A percentile compares a stretch with the other conserved stretches of the same genome.
Evolutionary conservation across 2,888 invertebrate species (phyloP).

Genomic region (Archips xylosteana): DNA sequence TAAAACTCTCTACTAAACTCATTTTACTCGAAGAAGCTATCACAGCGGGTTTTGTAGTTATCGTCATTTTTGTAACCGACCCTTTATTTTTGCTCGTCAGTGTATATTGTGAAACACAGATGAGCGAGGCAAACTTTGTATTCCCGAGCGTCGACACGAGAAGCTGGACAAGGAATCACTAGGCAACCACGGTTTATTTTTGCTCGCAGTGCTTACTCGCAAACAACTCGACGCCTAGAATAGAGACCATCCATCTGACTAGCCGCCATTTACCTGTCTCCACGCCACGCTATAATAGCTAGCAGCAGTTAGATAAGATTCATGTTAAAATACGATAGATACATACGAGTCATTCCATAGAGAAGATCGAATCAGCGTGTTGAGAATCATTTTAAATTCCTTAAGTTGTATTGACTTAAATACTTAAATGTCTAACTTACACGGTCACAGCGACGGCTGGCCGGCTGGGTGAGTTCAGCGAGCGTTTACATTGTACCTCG

Average conservation of each 20-base stretch:
- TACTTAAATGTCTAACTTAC: no score
- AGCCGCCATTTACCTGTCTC: constrained; percentile 3
- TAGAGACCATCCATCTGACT: background rate
- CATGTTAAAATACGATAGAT: background rate
- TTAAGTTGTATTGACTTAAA: no score
- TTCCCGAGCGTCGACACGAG: no score
- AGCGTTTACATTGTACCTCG: background rate
- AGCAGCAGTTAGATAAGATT: background rate
- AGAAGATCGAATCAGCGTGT: background rate
- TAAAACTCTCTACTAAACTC: no score
- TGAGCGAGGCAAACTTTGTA: background rate
- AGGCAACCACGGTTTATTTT: background rate
- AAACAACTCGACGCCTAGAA: background rate
- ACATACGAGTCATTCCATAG: background rate
- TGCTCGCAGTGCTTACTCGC: background rate
- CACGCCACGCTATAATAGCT: background rate
- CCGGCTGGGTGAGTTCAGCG: background rate
- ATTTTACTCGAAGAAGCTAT: no score
- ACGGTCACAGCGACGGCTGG: no score
- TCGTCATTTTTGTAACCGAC: no score
- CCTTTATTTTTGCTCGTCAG: no score
- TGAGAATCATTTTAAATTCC: no score
- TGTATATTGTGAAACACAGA: background rate
- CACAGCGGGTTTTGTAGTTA: no score
- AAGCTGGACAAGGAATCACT: no score